These are phyloP conservation scores for Strongylocentrotus purpuratus DNA, from an alignment of 35 echinoderm and acorn worm genomes.

Conservation along the genomic window DNA sequence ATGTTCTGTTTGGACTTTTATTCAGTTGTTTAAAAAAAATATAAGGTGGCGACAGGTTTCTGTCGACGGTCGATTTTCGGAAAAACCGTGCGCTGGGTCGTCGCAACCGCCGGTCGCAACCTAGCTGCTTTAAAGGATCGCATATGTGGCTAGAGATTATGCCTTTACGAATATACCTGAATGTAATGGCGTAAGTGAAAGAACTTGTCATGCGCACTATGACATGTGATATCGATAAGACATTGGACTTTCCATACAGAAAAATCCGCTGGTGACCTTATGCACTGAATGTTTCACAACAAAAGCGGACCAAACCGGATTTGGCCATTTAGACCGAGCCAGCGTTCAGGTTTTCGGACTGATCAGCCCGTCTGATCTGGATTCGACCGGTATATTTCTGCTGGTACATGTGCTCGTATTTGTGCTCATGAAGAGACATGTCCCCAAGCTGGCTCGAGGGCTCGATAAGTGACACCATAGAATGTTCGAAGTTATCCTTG, in stretches of 20 bases:
- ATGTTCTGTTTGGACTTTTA: no score
- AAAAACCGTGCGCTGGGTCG: background rate
- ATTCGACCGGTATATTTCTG: constrained; percentile 75
- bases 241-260: no score
- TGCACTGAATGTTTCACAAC: no score
- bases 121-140: no score
- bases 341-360: background rate
- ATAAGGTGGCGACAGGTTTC: no score
- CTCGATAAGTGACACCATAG: constrained; percentile 42
- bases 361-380: constrained; percentile 46
- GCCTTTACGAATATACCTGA: background rate
- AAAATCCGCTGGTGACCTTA: no score
- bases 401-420: constrained; percentile 69
- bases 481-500: constrained; percentile 64
- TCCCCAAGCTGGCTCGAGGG: constrained; percentile 46
- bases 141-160: no score
- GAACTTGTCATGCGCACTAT: no score
- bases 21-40: no score
- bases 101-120: no score
- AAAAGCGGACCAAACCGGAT: background rate
- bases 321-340: background rate
- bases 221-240: no score
- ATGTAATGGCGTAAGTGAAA: no score
- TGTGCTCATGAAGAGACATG: constrained; percentile 47
- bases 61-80: background rate